Evolutionary conservation across 1,140 invertebrate genomes (phyloP), one percentile per base, ranked within the genome.

Genomic region (Ditylenchus dipsaci): DNA sequence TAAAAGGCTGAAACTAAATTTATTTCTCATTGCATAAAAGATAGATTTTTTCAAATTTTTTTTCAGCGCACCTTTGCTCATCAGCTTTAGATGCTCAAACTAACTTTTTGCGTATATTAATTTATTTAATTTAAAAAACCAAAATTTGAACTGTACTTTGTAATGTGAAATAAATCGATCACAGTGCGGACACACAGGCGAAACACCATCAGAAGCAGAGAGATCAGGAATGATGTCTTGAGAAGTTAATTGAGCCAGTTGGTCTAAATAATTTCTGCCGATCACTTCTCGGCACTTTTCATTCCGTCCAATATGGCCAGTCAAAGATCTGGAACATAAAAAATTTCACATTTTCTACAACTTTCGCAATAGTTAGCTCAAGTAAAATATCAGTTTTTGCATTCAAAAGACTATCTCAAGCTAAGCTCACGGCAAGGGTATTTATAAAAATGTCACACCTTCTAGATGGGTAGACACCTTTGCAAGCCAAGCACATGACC

Each of bases 81-180:
- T n/a, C n/a, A n/a, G n/a, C n/a, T n/a, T n/a, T n/a, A n/a, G n/a
- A n/a, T n/a, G n/a, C n/a, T n/a, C n/a, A n/a, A n/a, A n/a, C n/a
- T n/a, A n/a, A n/a, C n/a, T n/a, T n/a, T n/a, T n/a, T n/a, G n/a
- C n/a, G n/a, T n/a, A n/a, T n/a, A n/a, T n/a, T n/a, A n/a, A n/a
- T n/a, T 5, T 11, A 63, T 29, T 11, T 3, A 21, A 13, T 26
- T 9, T 27, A 38, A 33, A 53, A 65, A 8, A 65, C 1, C 1
- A n/a, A 42, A 71, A 9, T 17, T 15, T 9, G 1, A 59, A 26
- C 15, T 72, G 7, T 33, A 76, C 75, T 60, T 76, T 76, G 65
- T 79, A 78, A 33, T 78, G 77, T 8, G 67, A 73, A 56, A 78
- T 77, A 49, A 79, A 78, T 38, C 75, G 67, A 57, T 78, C 67